Conservation (phyloP, 2,888 invertebrate genomes). For the Nezara viridula region DNA sequence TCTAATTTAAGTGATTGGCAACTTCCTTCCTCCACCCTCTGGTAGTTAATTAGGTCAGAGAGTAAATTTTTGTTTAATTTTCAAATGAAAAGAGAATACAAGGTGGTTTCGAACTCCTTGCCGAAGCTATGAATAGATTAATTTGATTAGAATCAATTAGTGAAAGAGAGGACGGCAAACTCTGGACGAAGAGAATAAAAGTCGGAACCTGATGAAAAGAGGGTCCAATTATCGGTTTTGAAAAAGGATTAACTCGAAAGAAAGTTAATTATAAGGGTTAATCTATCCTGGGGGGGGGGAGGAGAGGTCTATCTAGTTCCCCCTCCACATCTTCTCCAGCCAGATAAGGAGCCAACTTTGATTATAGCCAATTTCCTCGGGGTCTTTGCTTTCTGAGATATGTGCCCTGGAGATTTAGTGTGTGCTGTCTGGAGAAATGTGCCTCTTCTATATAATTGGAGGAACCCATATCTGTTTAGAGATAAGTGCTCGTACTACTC, state of each 20-base stretch:
- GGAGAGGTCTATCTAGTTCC: neutral
- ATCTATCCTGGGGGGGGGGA: constrained; percentile 12
- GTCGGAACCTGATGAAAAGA: constrained; percentile 5
- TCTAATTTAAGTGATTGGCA: too few species aligned
- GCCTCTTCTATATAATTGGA: neutral
- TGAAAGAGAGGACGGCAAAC: neutral
- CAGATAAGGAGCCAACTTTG: neutral
- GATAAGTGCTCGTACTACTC: neutral
- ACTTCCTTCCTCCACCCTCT: too few species aligned
- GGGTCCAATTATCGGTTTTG: constrained; percentile 41
- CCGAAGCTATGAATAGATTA: constrained; percentile 35
- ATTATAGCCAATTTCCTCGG: constrained; percentile 30
- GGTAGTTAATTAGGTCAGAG: neutral
- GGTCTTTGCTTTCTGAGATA: neutral
- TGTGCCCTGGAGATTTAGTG: neutral
- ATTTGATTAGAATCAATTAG: constrained; percentile 47
- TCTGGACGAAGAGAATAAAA: neutral
- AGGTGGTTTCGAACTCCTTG: neutral
- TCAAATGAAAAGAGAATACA: neutral
- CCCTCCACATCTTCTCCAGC: neutral
- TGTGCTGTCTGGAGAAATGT: neutral
- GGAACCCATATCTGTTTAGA: neutral
- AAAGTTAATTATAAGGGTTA: constrained; percentile 40
- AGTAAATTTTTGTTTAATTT: constrained; percentile 2
- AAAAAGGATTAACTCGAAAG: constrained; percentile 35